Percentiles rank a stretch among this genome's conserved stretches.
phyloP scores from a whole-genome alignment of 2,797 vertebrate species.

The Taeniopygia guttata region DNA sequence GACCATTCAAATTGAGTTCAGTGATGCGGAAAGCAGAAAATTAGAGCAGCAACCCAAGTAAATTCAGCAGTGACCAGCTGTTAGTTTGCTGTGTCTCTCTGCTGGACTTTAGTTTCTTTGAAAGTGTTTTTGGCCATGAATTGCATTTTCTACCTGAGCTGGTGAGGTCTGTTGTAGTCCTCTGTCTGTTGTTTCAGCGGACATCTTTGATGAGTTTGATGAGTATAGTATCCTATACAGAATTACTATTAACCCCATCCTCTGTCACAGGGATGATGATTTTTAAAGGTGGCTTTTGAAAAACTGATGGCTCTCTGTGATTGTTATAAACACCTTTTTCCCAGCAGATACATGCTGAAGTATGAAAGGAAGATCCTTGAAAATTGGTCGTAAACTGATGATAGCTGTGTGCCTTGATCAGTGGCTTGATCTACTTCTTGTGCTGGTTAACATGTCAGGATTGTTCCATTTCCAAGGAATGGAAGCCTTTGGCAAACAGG shows the following conservation, averaged over 20 bases:
- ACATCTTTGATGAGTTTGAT: neutral
- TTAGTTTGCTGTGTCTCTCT: neutral
- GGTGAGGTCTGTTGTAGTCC: neutral
- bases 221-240: neutral
- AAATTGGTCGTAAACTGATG: neutral
- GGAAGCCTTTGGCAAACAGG: neutral
- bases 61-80: neutral
- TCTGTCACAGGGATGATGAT: neutral
- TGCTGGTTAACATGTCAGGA: neutral
- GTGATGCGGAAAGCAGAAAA: constrained; percentile 6
- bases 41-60: neutral
- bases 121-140: neutral
- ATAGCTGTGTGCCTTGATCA: neutral
- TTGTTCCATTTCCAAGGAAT: neutral
- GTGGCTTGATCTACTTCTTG: neutral
- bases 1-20: neutral
- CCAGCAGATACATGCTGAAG: neutral
- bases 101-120: neutral
- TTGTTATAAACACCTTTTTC: neutral
- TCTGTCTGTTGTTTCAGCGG: neutral
- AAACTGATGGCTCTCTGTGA: neutral
- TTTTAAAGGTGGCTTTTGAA: neutral
- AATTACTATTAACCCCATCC: neutral
- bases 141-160: neutral
- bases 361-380: neutral